phyloP scores from a whole-genome alignment of 2,888 invertebrate species.

The Cephonodes hylas region DNA sequence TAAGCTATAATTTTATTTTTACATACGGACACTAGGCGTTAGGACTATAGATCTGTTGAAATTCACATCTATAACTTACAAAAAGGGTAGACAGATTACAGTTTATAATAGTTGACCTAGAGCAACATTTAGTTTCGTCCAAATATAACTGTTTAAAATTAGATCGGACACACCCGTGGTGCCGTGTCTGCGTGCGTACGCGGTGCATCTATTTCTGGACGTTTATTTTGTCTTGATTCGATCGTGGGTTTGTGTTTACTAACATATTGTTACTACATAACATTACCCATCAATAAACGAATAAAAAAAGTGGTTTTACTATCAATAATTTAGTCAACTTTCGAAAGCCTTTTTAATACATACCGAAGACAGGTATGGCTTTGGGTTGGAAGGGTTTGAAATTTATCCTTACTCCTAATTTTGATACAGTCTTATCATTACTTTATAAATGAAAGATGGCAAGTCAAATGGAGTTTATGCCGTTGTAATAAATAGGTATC shows the following conservation, averaged over 20 bases:
- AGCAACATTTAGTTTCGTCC: conserved; percentile 37
- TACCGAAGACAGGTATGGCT: too few species aligned
- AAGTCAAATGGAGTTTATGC: too few species aligned
- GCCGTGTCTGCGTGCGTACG: conserved; percentile 28
- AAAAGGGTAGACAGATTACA: background rate
- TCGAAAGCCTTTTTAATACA: background rate
- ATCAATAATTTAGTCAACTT: background rate
- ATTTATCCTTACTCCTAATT: background rate
- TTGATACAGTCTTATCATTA: background rate
- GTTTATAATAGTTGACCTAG: conserved; percentile 42
- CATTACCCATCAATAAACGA: background rate
- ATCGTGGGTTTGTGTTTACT: conserved; percentile 12
- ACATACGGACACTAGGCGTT: too few species aligned
- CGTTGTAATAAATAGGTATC: too few species aligned
- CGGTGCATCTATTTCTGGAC: conserved; percentile 13
- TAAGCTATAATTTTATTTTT: too few species aligned
- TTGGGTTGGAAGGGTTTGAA: too few species aligned
- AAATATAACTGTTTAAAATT: conserved; percentile 53
- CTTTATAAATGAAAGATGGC: too few species aligned
- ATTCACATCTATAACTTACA: background rate
- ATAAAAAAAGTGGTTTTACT: background rate
- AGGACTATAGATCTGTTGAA: too few species aligned
- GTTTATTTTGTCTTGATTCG: conserved; percentile 27
- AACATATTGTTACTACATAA: background rate
- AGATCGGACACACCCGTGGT: conserved; percentile 58